Evolutionary conservation across 2,113 vertebrate species (phyloP), one percentile per base, ranked within the genome.

Genomic region (Antigone vipio): DNA sequence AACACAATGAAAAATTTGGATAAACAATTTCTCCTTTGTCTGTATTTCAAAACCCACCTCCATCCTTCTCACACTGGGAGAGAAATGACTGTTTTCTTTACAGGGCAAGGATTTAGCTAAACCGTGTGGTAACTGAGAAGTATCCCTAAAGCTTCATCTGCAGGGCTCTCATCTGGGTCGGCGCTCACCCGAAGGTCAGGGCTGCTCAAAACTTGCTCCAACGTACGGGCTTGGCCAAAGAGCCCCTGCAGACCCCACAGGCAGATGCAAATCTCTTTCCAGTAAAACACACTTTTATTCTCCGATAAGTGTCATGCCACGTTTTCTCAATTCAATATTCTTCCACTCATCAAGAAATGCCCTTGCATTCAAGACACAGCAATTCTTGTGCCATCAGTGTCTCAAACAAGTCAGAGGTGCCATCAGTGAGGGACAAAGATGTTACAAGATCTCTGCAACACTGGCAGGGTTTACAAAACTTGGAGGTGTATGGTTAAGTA

Each of bases 1-100:
- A 91, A 92, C 40, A 45, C 0, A 0, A 91, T 19, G 56, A 93
- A 96, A 92, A 87, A 75, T 73, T 30, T 58, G 69, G 42, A 79
- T 77, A 89, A 85, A 95, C 95, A 96, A 94, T 35, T 85, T 92
- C 88, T 90, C 42, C 67, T 89, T 95, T 97, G 91, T 96, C 62
- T 47, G 29, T 42, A 30, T 72, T 91, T 87, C 50, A 78, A 86
- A 93, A 50, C 68, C 85, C 69, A 87, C 67, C 49, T 88, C 66
- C 66, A 32, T 50, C 71, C 49, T 93, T 62, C 60, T 78, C 24
- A 20, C 21, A 55, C 11, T 11, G 34, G 18, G 67, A 93, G n/a
- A 68, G 67, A 56, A 93, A 77, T 1, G 2, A 86, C 53, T 69
- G 49, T 21, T 95, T 73, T 66, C 49, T 68, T 78, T 81, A 49